phyloP scores from a whole-genome alignment of 2,113 vertebrate species.

The Neodon shergylaensis region DNA sequence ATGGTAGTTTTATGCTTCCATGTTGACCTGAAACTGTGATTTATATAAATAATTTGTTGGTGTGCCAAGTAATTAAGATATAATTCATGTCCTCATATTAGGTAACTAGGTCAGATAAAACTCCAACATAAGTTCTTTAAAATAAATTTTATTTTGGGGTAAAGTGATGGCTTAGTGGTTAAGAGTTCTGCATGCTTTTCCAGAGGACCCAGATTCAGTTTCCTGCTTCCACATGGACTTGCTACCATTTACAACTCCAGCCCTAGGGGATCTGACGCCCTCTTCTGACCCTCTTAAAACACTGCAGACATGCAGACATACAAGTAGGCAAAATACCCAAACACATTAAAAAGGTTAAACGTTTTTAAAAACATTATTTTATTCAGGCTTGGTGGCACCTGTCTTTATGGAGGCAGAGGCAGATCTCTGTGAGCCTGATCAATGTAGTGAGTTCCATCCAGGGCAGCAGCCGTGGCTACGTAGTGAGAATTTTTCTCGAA shows the following conservation, averaged over 20 bases:
- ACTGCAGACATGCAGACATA: neutral
- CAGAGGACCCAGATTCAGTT: neutral
- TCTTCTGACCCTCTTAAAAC: neutral
- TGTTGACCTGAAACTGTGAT: slow-evolving; percentile 43
- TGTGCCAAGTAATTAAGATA: slow-evolving; percentile 10
- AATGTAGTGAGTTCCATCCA: neutral
- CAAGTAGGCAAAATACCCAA: neutral
- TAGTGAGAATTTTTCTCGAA: neutral
- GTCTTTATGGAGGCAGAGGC: neutral
- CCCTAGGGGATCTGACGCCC: neutral
- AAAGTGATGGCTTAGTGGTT: neutral
- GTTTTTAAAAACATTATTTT: neutral
- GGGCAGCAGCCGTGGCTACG: neutral
- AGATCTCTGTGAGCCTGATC: neutral
- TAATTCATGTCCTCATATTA: neutral
- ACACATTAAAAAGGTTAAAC: neutral
- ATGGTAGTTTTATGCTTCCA: neutral
- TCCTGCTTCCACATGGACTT: too few species aligned
- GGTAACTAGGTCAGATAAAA: slow-evolving; percentile 52
- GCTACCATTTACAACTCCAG: neutral
- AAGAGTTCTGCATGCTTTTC: neutral
- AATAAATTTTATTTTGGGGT: neutral
- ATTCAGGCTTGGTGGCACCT: neutral
- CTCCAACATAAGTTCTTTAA: slow-evolving; percentile 37
- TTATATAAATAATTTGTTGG: slow-evolving; percentile 43